phyloP scores from a whole-genome alignment of 1,140 invertebrate species.

The Drosophila tani region DNA sequence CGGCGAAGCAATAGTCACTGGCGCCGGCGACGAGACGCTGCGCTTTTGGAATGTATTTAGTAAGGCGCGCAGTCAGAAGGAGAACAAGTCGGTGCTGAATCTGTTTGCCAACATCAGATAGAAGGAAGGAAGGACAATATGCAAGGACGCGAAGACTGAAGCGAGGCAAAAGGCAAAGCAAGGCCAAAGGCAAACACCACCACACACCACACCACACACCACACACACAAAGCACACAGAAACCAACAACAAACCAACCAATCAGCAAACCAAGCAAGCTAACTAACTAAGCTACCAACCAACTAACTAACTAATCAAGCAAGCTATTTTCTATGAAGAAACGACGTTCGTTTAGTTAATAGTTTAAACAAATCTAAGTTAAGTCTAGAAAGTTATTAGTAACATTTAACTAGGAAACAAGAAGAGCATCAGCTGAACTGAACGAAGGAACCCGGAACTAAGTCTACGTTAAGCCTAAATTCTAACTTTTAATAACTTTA shows the following conservation, averaged over 20 bases:
- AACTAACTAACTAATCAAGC: conserved; percentile 11
- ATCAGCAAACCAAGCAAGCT: no score
- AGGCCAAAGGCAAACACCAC: conserved; percentile 63
- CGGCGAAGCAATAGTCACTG: conserved; percentile 99
- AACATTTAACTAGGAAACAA: conserved; percentile 18
- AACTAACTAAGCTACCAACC: neutral
- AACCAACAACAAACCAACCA: neutral
- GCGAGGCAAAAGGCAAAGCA: conserved; percentile 40
- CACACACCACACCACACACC: neutral
- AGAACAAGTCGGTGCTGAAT: conserved; percentile 98
- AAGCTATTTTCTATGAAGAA: conserved; percentile 6
- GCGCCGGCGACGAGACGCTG: conserved; percentile 99
- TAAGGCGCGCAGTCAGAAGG: conserved; percentile 97
- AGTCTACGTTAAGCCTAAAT: conserved; percentile 19
- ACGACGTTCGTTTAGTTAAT: conserved; percentile 25
- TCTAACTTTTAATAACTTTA: conserved; percentile 19
- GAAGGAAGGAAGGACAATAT: conserved; percentile 34
- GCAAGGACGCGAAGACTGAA: conserved; percentile 59
- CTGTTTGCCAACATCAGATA: conserved; percentile 91
- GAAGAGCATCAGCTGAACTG: conserved; percentile 9
- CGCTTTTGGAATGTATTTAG: conserved; percentile 99
- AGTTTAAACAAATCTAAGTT: conserved; percentile 32
- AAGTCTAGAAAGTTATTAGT: conserved; percentile 27
- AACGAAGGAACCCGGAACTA: conserved; percentile 17
- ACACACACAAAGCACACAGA: neutral